Base-by-base conservation (phyloP, 2,113 vertebrate genomes). In the Alces alces region DNA sequence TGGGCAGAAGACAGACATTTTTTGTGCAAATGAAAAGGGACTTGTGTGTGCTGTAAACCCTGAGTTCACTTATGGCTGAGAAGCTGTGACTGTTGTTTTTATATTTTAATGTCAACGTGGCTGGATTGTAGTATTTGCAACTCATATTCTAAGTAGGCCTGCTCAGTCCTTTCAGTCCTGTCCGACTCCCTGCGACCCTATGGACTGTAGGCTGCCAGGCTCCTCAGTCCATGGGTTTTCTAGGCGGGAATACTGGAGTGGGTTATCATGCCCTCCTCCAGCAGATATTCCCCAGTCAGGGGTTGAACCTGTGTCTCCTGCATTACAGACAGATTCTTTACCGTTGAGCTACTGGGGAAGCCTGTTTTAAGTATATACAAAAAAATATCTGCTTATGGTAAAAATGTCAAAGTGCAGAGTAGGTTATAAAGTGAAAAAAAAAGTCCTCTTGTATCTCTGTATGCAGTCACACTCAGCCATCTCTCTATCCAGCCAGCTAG, bases 131-230 rank as follows among this genome's bases (percentile, higher is more conserved):
- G 85, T 76, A 79, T 91, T 79, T 88, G 82, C 47, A 85, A 30
- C 6, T 82, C 52, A 57, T 70, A 23, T 92, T 79, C 80, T 57
- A 47, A 80, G 25, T 36, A 73, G 36, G 0, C n/a, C n/a, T 12
- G 0, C 1, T 70, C 66, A 39, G 36, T 73, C 21, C 1, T 43
- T 73, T 73, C 21, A 43, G 21, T 14, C 21, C 0, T 3, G 5
- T 73, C 70, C 0, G 0, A 43, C 36, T 73, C 66, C 6, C 0
- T 73, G 5, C 0, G 0, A 39, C 21, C 0, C 0, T 14, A 73
- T 73, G 36, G 70, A 73, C 70, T 43, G 36, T 36, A 43, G 70
- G 2, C 70, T 16, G 21, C 11, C 70, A 43, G 11, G 70, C 0
- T 73, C 36, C 36, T 43, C 70, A 23, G 36, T 73, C 11, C 36